Conservation (phyloP, 2,888 invertebrate species). For the Homarus gammarus region DNA sequence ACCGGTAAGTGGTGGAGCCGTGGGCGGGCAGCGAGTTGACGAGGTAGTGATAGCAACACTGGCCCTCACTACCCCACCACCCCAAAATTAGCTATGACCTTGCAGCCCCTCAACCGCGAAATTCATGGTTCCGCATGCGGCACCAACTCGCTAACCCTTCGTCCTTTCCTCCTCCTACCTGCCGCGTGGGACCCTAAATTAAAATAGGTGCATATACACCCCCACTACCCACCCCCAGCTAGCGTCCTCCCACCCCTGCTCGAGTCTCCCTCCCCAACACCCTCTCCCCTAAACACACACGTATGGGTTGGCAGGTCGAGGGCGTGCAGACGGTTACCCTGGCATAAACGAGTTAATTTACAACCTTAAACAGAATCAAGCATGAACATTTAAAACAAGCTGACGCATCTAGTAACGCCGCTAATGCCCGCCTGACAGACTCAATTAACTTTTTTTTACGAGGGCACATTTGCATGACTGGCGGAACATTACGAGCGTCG, state of each 20-base stretch:
- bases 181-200: neutral
- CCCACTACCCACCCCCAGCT: too few relatives aligned
- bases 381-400: constrained; percentile 23
- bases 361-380: constrained; percentile 23
- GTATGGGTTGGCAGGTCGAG: neutral
- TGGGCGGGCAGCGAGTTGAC: too few relatives aligned
- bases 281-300: neutral
- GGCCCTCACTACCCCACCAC: too few relatives aligned
- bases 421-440: constrained; percentile 44
- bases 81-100: too few relatives aligned
- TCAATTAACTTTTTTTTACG: constrained; percentile 34
- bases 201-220: too few relatives aligned
- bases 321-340: neutral
- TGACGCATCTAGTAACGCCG: constrained; percentile 13
- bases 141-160: neutral
- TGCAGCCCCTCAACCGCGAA: too few relatives aligned
- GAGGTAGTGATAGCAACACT: too few relatives aligned
- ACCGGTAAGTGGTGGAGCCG: too few relatives aligned
- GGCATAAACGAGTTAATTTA: constrained; percentile 3
- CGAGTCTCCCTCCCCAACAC: constrained; percentile 9
- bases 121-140: neutral
- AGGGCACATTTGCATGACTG: neutral
- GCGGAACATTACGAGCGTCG: neutral
- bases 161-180: neutral
- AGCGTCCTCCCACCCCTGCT: too few relatives aligned